These are phyloP conservation scores for Lepidocolaptes lacrymiger DNA, from an alignment of 2,797 vertebrate genomes.

Conservation along the genomic window DNA sequence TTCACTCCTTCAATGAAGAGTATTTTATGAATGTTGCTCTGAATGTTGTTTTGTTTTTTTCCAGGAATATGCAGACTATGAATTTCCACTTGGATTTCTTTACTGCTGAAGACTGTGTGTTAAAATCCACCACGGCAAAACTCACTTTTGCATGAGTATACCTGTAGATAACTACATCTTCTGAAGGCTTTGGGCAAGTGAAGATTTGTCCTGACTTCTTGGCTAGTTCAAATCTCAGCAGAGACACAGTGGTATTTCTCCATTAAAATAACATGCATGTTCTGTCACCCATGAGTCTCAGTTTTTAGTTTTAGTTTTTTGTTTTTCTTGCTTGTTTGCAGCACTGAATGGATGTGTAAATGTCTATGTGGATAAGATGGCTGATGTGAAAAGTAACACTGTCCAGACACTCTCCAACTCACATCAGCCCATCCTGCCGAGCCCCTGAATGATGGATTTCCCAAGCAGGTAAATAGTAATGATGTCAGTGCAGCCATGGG, in stretches of 20 bases:
- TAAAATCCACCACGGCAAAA: not conserved
- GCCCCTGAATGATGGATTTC: not conserved
- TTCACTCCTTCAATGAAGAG: not conserved
- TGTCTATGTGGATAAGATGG: fast-evolving
- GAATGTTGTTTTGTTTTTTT: not conserved
- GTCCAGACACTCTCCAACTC: not conserved
- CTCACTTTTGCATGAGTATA: not conserved
- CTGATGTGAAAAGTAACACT: not conserved
- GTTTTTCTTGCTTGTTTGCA: not conserved
- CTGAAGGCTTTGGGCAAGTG: not conserved
- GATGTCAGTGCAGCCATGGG: not conserved
- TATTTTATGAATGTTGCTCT: not conserved
- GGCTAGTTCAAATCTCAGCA: not conserved
- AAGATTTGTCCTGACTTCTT: not conserved
- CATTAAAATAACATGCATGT: not conserved
- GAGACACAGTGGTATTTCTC: not conserved
- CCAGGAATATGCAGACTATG: not conserved
- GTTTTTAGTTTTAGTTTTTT: not conserved
- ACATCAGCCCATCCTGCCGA: not conserved
- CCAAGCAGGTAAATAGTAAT: fast-evolving
- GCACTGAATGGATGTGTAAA: not conserved
- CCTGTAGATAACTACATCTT: not conserved
- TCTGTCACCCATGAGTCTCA: not conserved
- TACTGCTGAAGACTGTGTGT: not conserved
- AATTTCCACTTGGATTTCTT: not conserved